Percentiles rank a stretch among this genome's conserved stretches.
Evolutionary conservation across 2,113 vertebrate species (phyloP).

Genomic region (Limanda limanda): DNA sequence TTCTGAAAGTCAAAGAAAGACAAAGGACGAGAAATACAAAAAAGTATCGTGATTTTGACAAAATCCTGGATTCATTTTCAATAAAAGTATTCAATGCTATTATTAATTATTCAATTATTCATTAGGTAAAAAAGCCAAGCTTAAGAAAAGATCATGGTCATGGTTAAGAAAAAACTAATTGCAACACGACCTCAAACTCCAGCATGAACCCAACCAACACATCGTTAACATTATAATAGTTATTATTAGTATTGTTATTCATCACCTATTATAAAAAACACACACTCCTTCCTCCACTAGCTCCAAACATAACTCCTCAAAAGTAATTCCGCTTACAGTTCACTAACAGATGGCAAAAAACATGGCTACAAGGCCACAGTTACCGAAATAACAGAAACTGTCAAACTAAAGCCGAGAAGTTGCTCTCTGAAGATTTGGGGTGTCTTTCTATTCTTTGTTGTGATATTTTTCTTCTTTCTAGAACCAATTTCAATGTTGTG

Average conservation of each 20-base stretch:
- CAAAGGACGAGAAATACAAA: neutral
- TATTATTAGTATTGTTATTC: neutral
- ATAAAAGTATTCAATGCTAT: neutral
- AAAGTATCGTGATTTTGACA: neutral
- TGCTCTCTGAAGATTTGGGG: neutral
- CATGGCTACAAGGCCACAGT: conserved; percentile 6
- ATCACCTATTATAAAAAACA: neutral
- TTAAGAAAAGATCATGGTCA: neutral
- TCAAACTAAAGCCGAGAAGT: conserved; percentile 17
- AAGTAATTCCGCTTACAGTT: conserved; percentile 2
- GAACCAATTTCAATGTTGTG: conserved; percentile 30
- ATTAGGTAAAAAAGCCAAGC: neutral
- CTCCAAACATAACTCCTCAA: neutral
- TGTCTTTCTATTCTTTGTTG: conserved; percentile 20
- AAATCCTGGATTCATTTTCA: neutral
- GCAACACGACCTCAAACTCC: neutral
- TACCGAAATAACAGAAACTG: conserved; percentile 18
- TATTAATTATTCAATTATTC: neutral
- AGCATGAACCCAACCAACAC: neutral
- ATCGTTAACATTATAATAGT: neutral
- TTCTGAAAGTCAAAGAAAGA: neutral
- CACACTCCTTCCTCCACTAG: accelerated
- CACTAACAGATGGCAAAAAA: neutral
- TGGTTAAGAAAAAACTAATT: neutral
- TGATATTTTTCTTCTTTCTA: neutral